These are phyloP conservation scores for Diplolepis rosae DNA, from an alignment of 2,888 invertebrate species.

Conservation along the genomic window DNA sequence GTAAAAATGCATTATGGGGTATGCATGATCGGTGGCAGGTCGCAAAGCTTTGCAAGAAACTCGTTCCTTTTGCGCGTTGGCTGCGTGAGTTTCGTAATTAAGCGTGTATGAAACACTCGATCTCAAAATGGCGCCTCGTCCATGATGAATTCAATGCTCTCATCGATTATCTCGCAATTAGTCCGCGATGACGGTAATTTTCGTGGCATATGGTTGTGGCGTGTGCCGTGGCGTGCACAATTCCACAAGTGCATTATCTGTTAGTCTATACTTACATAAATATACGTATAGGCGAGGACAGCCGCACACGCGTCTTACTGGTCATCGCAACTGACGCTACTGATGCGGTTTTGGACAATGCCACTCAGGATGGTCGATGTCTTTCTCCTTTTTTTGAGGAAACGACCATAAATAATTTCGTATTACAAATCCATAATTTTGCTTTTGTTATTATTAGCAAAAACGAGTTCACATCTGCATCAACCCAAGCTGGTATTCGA, in stretches of 20 bases:
- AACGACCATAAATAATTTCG: constrained; percentile 61
- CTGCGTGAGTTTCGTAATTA: constrained; percentile 17
- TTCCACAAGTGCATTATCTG: constrained; percentile 58
- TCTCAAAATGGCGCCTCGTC: constrained; percentile 21
- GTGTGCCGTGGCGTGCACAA: constrained; percentile 63
- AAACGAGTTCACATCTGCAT: constrained; percentile 63
- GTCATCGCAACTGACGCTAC: constrained; percentile 67
- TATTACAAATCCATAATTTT: constrained; percentile 66
- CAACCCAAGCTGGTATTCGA: constrained; percentile 48
- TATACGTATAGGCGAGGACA: constrained; percentile 57
- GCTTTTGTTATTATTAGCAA: constrained; percentile 63
- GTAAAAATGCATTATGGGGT: neutral
- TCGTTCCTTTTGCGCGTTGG: neutral
- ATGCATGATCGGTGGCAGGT: neutral
- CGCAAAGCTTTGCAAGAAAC: constrained; percentile 14
- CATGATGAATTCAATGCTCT: constrained; percentile 61
- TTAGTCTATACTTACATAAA: constrained; percentile 61
- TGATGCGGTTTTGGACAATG: constrained; percentile 70
- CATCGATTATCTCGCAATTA: constrained; percentile 66
- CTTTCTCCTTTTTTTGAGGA: constrained; percentile 49
- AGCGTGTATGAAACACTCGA: neutral
- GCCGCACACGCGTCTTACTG: constrained; percentile 64
- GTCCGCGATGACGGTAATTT: constrained; percentile 65
- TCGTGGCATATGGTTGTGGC: constrained; percentile 66
- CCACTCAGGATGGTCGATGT: constrained; percentile 48